phyloP scores from a whole-genome alignment of 2,113 vertebrate species.

The Ptilonorhynchus violaceus region DNA sequence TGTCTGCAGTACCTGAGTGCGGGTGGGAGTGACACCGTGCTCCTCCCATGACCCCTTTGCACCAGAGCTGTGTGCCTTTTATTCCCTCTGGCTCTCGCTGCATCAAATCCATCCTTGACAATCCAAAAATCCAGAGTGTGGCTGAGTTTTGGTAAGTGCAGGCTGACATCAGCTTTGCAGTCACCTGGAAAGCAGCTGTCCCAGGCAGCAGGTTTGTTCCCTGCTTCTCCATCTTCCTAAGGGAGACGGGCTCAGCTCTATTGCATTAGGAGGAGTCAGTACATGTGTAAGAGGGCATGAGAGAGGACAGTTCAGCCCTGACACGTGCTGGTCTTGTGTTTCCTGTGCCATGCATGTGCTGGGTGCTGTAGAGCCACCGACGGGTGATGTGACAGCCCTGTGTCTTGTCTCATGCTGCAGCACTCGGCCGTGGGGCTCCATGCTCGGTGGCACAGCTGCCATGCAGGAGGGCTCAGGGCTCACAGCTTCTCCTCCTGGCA shows the following conservation, averaged over 20 bases:
- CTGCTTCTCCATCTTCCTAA: not conserved
- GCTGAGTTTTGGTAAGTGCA: not conserved
- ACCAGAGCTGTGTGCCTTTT: not conserved
- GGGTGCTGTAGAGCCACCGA: not conserved
- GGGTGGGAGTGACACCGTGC: fast-evolving
- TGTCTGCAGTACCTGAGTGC: not conserved
- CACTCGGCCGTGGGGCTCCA: fast-evolving
- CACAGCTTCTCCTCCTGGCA: not conserved
- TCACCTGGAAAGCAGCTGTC: not conserved
- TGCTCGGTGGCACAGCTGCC: fast-evolving
- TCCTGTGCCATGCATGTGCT: fast-evolving
- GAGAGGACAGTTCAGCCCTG: not conserved
- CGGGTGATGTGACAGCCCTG: fast-evolving
- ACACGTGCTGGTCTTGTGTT: fast-evolving
- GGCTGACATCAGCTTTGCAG: not conserved
- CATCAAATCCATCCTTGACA: not conserved
- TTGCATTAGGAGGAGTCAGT: not conserved
- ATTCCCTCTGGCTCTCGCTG: not conserved
- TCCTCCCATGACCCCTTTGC: not conserved
- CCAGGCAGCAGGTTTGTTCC: not conserved
- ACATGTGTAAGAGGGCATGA: not conserved
- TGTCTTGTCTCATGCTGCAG: not conserved
- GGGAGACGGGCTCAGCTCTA: not conserved
- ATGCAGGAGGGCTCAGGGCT: not conserved
- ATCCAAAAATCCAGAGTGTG: not conserved